Conservation (phyloP, 2,888 invertebrate genomes). For the Mesorhabditis sp. region DNA sequence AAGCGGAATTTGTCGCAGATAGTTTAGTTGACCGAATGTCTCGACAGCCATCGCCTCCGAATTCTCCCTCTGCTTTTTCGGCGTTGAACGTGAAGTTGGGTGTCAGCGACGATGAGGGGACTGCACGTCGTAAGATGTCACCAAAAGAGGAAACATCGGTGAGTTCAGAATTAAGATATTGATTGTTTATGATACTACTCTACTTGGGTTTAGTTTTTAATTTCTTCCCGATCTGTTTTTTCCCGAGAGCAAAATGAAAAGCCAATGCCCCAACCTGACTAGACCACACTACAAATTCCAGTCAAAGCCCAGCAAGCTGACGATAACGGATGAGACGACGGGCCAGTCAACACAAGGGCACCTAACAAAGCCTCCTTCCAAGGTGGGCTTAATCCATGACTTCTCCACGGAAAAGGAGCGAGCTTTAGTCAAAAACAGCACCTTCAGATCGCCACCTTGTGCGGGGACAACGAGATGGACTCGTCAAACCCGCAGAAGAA, state of each 20-base stretch:
- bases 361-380: neutral
- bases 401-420: too few species aligned
- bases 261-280: neutral
- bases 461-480: neutral
- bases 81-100: neutral
- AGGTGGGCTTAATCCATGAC: neutral
- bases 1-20: too few species aligned
- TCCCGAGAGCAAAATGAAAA: constrained; percentile 34
- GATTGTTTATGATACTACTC: neutral
- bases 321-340: neutral
- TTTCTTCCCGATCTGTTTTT: constrained; percentile 30
- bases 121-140: neutral
- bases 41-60: neutral
- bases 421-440: neutral
- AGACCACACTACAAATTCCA: neutral
- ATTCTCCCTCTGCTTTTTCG: constrained; percentile 1
- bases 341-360: neutral
- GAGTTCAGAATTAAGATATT: too few species aligned
- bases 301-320: constrained; percentile 4
- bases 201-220: neutral
- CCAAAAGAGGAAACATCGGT: neutral
- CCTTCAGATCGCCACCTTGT: neutral
- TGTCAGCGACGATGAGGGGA: neutral
- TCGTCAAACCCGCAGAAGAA: neutral
- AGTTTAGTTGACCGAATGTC: neutral